Base-by-base conservation (phyloP, 1,140 invertebrate genomes). In the Sarcophaga peregrina region DNA sequence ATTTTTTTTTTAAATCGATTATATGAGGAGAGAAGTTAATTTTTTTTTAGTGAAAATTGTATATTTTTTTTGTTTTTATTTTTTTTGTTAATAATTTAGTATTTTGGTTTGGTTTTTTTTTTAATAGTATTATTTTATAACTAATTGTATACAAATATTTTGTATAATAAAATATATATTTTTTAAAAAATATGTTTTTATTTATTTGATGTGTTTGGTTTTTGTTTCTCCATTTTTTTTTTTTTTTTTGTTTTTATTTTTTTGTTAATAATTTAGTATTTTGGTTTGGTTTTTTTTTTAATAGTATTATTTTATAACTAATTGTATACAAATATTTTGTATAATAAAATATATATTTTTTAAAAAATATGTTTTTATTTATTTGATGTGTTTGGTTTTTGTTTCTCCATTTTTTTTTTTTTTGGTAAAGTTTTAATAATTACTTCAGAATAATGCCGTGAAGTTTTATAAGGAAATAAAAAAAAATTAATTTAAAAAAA, bases 311-410 rank as follows among this genome's bases (percentile, higher is more conserved):
- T n/a, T 68, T 20, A 48, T 76, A 76, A 76, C 74, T 48, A 76
- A 76, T 76, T 76, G 74, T 76, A 76, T 76, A 76, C 74, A 76
- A 76, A 76, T 76, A 76, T 76, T 76, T 76, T 76, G 74, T 76
- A 76, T 76, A 76, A 76, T 76, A 76, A 76, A 76, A 76, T 76
- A 76, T 76, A 76, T 76, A 58, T 68, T 68, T 68, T 68, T 68
- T 68, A 68, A 68, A 68, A 68, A 68, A 68, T 68, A 68, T 68
- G n/a, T 68, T 68, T 76, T 75, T 68, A 37, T 37, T 37, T 37
- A 68, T 68, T 17, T 68, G 58, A n/a, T 15, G 15, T 10, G 4
- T 8, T 68, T 68, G n/a, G n/a, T n/a, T 13, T 68, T 68, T 1
- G 1, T 68, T 68, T 1, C 4, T 68, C 15, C 15, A 68, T 8